These are phyloP conservation scores for Heterodera filipjevi DNA, from an alignment of 2,888 invertebrate species.

Conservation along the genomic window DNA sequence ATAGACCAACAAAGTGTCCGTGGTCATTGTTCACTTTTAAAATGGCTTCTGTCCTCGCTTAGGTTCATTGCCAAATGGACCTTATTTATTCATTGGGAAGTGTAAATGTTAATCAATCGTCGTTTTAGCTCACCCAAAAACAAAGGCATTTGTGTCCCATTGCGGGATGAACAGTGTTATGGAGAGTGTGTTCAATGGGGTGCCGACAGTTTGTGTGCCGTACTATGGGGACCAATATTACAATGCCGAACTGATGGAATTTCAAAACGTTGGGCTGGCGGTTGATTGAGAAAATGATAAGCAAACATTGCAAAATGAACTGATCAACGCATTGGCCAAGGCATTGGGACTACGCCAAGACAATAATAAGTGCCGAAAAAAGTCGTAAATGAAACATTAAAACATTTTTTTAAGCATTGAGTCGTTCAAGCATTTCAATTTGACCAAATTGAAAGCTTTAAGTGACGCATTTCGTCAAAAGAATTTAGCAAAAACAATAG, in stretches of 20 bases:
- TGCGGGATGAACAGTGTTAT: not conserved
- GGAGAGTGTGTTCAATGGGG: not conserved
- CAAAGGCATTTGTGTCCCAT: constrained; percentile 20
- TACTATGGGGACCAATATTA: not conserved
- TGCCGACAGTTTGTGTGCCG: constrained; percentile 7
- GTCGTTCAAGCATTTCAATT: not conserved
- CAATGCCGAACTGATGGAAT: not conserved
- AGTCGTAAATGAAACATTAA: not conserved
- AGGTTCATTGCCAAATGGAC: no score
- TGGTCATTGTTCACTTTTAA: no score
- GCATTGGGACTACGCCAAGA: not conserved
- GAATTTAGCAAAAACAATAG: not conserved
- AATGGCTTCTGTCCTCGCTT: no score
- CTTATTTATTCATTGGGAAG: no score
- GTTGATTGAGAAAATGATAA: not conserved
- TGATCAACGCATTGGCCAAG: not conserved
- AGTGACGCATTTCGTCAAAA: not conserved
- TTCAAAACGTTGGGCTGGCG: not conserved
- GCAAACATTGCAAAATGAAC: not conserved
- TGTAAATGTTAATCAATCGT: not conserved
- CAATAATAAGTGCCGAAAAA: not conserved
- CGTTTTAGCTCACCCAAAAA: constrained; percentile 5
- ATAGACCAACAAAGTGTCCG: no score
- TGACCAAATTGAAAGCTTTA: not conserved
- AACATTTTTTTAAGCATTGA: not conserved